Evolutionary conservation across 92 coral and sea anemone species (phyloP), one percentile per base, ranked within the genome.

Genomic region (Heteractis magnifica): DNA sequence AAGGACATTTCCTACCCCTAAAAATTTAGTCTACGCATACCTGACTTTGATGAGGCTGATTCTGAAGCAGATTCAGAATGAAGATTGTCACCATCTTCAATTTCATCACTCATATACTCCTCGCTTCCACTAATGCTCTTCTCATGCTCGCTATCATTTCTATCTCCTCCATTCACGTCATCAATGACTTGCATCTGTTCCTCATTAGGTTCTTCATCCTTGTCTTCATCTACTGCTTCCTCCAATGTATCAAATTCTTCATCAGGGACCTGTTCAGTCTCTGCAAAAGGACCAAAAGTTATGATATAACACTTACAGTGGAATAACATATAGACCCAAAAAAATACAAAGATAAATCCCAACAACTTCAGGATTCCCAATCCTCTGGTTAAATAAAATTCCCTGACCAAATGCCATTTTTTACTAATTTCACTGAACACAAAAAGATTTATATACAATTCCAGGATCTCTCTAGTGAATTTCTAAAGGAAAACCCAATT

Each of bases 131-230:
- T 86, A 10, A 74, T 78, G 68, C 91, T 92, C 44, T 34, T 34
- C 44, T 34, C 44, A 23, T 83, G 83, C 4, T 87, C 93, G 83
- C 95, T 92, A 4, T 86, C 89, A 84, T 88, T 95, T 51, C 88
- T 95, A 16, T 90, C 90, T 51, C 91, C 97, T 76, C 94, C 98
- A 51, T 88, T 89, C 15, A 94, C 87, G 8, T 95, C 95, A 91
- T 94, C 92, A 56, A 92, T 93, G 16, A 89, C 94, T 78, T 90
- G 85, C 89, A 86, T 86, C 59, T 79, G 80, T 15, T 85, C 88
- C 5, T 71, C 88, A 51, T 85, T 84, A 64, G 48, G 52, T 8
- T 65, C 41, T 74, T 79, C 70, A 62, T 62, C 70, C 20, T 16
- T 62, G 70, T 62, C 65, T 6, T 85, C 88, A 21, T 85, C 83